These are phyloP conservation scores for Aythya baeri DNA, from an alignment of 2,113 vertebrate genomes.

Conservation along the genomic window DNA sequence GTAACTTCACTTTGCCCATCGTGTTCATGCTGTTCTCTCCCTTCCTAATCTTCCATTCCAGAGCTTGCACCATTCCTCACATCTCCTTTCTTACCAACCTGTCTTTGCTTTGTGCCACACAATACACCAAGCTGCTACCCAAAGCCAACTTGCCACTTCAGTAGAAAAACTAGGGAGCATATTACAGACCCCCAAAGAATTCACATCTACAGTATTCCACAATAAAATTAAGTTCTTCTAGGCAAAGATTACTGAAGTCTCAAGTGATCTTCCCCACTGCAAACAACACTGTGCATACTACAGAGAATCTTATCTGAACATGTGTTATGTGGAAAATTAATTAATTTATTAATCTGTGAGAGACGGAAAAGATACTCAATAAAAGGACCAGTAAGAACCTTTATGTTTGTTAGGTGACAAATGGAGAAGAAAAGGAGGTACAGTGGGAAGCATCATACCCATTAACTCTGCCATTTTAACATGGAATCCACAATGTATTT, in stretches of 20 bases:
- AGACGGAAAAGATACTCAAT: background rate
- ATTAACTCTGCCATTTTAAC: background rate
- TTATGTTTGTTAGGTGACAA: background rate
- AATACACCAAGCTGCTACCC: background rate
- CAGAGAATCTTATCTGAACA: background rate
- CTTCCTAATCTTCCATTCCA: background rate
- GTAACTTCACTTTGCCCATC: background rate
- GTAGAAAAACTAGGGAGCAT: background rate
- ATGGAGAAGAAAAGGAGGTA: background rate
- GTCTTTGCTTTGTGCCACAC: accelerated
- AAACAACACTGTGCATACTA: background rate
- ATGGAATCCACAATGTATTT: background rate
- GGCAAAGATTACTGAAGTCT: background rate
- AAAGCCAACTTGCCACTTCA: background rate
- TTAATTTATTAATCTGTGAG: background rate
- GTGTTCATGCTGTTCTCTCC: background rate
- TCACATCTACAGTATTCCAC: background rate
- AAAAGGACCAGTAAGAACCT: background rate
- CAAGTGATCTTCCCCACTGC: background rate
- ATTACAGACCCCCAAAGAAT: background rate
- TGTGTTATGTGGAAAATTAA: background rate
- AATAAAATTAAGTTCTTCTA: background rate
- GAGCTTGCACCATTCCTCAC: background rate
- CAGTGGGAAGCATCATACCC: background rate
- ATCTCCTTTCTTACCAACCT: background rate